Percentiles rank a stretch among this genome's conserved stretches.
Evolutionary conservation across 2,797 vertebrate species (phyloP).

Genomic region (Acipenser oxyrinchus): DNA sequence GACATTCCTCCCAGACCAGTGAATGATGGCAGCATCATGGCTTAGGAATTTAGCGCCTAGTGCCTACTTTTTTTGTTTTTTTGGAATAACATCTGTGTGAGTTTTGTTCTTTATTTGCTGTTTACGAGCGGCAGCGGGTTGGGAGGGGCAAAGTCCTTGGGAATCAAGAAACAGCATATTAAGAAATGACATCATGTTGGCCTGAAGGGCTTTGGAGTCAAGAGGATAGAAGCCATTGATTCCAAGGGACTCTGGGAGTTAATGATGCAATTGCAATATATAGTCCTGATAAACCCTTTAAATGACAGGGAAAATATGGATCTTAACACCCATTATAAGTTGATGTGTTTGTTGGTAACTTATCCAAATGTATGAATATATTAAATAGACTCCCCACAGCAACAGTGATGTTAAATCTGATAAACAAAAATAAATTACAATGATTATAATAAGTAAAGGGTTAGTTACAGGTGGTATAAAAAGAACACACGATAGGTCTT

Average conservation of each 20-base stretch:
- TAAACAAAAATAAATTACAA: no score
- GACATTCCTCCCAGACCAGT: constrained; percentile 52
- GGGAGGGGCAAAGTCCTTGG: constrained; percentile 34
- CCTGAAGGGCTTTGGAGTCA: constrained; percentile 19
- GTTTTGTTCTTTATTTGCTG: constrained; percentile 14
- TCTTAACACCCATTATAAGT: no score
- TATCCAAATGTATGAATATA: no score
- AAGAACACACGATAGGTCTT: no score
- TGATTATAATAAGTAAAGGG: no score
- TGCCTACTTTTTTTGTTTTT: constrained; percentile 4
- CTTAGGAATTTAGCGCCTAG: constrained; percentile 48
- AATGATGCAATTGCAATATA: background rate
- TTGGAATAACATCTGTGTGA: constrained; percentile 11
- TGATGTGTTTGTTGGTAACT: no score
- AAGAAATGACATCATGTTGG: constrained; percentile 43
- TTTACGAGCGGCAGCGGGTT: constrained; percentile 18
- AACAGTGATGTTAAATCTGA: no score
- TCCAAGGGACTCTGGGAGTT: background rate
- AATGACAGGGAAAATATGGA: no score
- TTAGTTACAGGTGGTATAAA: no score
- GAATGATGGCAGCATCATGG: constrained; percentile 51
- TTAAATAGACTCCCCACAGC: no score
- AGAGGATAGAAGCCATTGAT: constrained; percentile 10
- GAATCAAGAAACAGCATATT: constrained; percentile 5
- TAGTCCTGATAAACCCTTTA: no score